Conservation (phyloP, 1,140 invertebrate genomes). For the Apocrypta bakeri region DNA sequence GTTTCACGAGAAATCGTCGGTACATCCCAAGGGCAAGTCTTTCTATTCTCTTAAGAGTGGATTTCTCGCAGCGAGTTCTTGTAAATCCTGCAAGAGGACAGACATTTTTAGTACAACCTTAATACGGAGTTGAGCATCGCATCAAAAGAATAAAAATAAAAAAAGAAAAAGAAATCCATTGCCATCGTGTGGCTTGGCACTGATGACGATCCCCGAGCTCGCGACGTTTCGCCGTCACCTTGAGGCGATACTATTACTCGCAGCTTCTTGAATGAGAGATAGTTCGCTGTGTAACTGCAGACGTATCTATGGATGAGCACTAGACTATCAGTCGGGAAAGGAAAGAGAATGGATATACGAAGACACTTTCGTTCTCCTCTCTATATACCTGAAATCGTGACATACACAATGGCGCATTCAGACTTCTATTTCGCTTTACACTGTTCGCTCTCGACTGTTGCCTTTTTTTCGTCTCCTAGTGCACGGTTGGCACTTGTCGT, state of each 20-base stretch:
- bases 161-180: background rate
- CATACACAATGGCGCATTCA: slow-evolving; percentile 38
- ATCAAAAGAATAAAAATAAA: background rate
- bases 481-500: background rate
- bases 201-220: background rate
- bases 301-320: background rate
- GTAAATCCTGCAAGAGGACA: background rate
- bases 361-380: slow-evolving; percentile 45
- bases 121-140: too few relatives aligned
- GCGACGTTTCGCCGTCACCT: slow-evolving; percentile 39
- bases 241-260: slow-evolving; percentile 35
- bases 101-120: too few relatives aligned
- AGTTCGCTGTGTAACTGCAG: background rate
- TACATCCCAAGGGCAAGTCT: background rate
- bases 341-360: slow-evolving; percentile 42
- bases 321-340: slow-evolving; percentile 24
- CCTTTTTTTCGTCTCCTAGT: slow-evolving; percentile 18
- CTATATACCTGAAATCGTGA: slow-evolving; percentile 33
- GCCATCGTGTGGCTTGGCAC: slow-evolving; percentile 8
- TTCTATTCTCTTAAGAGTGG: background rate
- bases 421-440: background rate
- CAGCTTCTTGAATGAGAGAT: slow-evolving; percentile 30
- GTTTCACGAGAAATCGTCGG: background rate
- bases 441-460: slow-evolving; percentile 13
- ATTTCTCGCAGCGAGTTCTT: background rate